phyloP scores from a whole-genome alignment of 2,888 invertebrate genomes.

The Himalopsyche kuldschensis region DNA sequence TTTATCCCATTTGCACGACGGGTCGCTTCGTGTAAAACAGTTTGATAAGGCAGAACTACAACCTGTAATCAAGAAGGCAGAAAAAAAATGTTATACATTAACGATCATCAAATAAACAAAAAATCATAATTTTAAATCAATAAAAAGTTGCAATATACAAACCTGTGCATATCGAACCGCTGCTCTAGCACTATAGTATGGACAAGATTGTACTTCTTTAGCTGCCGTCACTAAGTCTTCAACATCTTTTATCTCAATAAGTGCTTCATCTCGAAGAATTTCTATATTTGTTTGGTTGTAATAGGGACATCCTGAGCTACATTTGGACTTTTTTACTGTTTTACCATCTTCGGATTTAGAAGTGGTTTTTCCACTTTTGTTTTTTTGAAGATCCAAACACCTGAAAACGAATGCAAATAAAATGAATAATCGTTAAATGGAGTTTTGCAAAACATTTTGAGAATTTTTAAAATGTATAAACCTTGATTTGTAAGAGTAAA shows the following conservation, averaged over 20 bases:
- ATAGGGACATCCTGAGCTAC: constrained; percentile 67
- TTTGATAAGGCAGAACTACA: constrained; percentile 76
- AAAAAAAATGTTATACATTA: neutral
- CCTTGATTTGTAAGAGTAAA: too few relatives aligned
- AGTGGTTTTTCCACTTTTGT: constrained; percentile 60
- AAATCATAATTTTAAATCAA: neutral
- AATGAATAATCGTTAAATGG: neutral
- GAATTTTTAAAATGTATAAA: too few relatives aligned
- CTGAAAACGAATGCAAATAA: constrained; percentile 47
- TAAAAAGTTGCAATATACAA: constrained; percentile 4
- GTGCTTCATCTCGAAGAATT: constrained; percentile 64
- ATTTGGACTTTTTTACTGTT: constrained; percentile 62
- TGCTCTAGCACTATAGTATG: constrained; percentile 88
- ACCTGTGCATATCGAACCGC: constrained; percentile 82
- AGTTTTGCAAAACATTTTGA: neutral
- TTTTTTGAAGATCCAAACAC: constrained; percentile 79
- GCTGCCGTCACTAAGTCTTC: constrained; percentile 79
- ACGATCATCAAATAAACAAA: neutral
- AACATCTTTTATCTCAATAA: constrained; percentile 79
- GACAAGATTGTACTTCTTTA: constrained; percentile 76
- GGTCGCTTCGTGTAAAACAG: constrained; percentile 77
- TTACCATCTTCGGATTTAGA: constrained; percentile 63
- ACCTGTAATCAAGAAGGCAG: constrained; percentile 46
- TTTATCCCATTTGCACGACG: constrained; percentile 69
- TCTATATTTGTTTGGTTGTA: constrained; percentile 66